Conservation (phyloP, 2,888 invertebrate species). For the Argyresthia albistria region DNA sequence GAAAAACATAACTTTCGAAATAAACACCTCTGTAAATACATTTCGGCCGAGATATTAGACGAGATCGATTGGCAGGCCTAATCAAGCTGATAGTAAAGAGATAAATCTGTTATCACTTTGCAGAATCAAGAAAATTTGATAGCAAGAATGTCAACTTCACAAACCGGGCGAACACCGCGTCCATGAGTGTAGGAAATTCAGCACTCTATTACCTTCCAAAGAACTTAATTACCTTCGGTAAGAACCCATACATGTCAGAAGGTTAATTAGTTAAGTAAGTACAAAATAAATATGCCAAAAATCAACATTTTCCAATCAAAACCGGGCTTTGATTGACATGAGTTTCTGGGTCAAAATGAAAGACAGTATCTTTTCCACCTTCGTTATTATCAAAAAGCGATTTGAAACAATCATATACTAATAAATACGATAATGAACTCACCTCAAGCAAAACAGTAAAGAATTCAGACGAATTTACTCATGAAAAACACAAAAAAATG, state of each 20-base stretch:
- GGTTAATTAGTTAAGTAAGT: background rate
- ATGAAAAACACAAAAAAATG: slow-evolving; percentile 68
- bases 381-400: slow-evolving; percentile 19
- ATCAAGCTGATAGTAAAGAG: slow-evolving; percentile 46
- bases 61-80: slow-evolving; percentile 46
- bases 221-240: background rate
- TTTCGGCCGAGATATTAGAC: slow-evolving; percentile 26
- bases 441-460: slow-evolving; percentile 58
- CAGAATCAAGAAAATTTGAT: slow-evolving; percentile 9
- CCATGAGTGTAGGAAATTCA: background rate
- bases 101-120: slow-evolving; percentile 31
- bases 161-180: background rate
- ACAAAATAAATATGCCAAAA: background rate
- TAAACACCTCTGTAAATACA: background rate
- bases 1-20: slow-evolving; percentile 39
- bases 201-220: no score
- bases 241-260: background rate
- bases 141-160: slow-evolving; percentile 11
- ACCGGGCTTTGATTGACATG: slow-evolving; percentile 59
- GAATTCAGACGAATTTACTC: slow-evolving; percentile 57
- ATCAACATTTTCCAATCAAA: slow-evolving; percentile 31
- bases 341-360: slow-evolving; percentile 59
- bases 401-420: slow-evolving; percentile 13
- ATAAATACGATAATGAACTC: slow-evolving; percentile 30
- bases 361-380: slow-evolving; percentile 37